Conservation (phyloP, 2,113 vertebrate species). For the Bostrychus sinensis region DNA sequence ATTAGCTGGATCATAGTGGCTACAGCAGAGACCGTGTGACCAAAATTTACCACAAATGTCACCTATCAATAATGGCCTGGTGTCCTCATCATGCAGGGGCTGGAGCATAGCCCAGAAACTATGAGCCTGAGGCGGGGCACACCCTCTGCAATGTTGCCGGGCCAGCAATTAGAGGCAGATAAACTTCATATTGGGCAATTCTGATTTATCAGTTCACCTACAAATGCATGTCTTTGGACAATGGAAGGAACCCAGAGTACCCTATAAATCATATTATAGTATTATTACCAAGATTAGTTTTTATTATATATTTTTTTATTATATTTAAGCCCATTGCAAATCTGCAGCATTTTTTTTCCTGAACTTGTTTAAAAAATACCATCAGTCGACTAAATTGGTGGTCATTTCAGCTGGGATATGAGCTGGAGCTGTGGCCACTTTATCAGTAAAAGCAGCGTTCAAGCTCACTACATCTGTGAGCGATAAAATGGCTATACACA, state of each 20-base stretch:
- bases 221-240: neutral
- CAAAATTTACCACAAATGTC: no score
- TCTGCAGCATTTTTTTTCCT: no score
- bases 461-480: conserved; percentile 60
- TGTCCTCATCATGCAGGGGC: no score
- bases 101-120: no score
- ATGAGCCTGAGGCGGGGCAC: no score
- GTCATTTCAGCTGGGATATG: conserved; percentile 12
- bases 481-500: conserved; percentile 53
- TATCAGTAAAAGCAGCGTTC: conserved; percentile 42
- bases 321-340: no score
- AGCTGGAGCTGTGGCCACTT: conserved; percentile 41
- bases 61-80: no score
- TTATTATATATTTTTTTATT: neutral
- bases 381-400: neutral
- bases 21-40: neutral
- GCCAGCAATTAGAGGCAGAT: no score
- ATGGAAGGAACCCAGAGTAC: neutral
- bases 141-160: no score
- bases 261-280: neutral
- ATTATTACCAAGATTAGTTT: neutral
- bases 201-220: neutral
- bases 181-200: neutral
- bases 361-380: neutral
- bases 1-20: neutral